Evolutionary conservation across 1,140 invertebrate species (phyloP), one percentile per base, ranked within the genome.

Genomic region (Mamestra configurata): DNA sequence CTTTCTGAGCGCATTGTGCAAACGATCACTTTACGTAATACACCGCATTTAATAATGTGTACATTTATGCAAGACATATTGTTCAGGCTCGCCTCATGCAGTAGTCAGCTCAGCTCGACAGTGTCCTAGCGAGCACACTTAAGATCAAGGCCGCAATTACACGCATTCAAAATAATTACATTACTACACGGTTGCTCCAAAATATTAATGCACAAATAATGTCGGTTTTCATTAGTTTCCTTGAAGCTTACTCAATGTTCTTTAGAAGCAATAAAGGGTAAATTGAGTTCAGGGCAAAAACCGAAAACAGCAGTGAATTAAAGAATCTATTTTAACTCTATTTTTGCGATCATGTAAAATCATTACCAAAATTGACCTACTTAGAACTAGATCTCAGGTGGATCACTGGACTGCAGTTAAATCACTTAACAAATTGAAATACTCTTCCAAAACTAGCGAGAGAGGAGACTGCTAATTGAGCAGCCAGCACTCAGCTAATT

Each of bases 1-100:
- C 55, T 76, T 76, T 76, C 68, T 49, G 80, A 22, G 40, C n/a
- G 57, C 55, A 75, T 73, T 77, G 76, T 49, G 61, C 27, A 78
- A 79, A 78, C 35, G 37, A 70, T 27, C 11, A 49, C 2, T 73
- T 59, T 73, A 68, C 55, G 66, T 77, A 66, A 76, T 15, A 46
- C 73, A 46, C 22, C 73, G 49, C 55, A 37, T 76, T 76, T 46
- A 49, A 61, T 61, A 59, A 43, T 59, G 72, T 22, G 35, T 75
- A 75, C 57, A 4, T 57, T 27, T 27, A 57, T 57, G 72, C 72
- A 59, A 73, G 37, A 18, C 22, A 49, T 49, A 49, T 66, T 20
- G 61, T 66, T 66, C 35, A 57, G 53, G 13, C 11, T 55, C 27
- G 22, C 11, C 53, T 57, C 27, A 57, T 24, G 22, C 22, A 27